These are phyloP conservation scores for Ophioninae sp. DNA, from an alignment of 2,888 invertebrate genomes.

Conservation along the genomic window DNA sequence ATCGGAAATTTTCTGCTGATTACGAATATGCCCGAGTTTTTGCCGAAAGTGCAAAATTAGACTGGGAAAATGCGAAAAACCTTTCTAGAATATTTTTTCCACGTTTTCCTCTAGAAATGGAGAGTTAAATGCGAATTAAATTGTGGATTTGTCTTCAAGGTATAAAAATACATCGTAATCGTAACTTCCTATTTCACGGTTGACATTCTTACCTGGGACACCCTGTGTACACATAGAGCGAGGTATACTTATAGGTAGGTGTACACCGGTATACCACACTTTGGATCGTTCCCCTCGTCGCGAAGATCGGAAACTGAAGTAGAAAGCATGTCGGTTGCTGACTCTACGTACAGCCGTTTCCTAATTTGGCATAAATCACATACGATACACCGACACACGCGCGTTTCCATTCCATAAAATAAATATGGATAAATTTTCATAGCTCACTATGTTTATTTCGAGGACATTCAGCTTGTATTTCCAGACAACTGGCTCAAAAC, in stretches of 20 bases:
- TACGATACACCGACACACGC: background rate
- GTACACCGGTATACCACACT: conserved; percentile 41
- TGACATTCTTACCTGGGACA: no score
- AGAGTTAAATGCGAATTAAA: no score
- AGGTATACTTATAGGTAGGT: conserved; percentile 6
- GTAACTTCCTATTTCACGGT: no score
- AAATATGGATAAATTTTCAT: background rate
- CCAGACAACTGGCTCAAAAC: background rate
- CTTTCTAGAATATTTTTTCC: no score
- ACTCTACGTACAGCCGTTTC: conserved; percentile 15
- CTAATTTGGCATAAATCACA: conserved; percentile 41
- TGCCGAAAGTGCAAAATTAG: no score
- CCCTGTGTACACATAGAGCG: background rate
- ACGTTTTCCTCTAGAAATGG: no score
- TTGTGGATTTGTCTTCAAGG: no score
- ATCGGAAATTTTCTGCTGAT: no score
- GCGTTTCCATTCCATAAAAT: background rate
- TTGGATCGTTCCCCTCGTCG: conserved; percentile 34
- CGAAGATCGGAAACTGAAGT: conserved; percentile 54
- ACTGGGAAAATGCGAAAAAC: no score
- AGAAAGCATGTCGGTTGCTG: conserved; percentile 64
- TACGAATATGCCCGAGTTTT: no score
- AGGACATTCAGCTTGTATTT: background rate
- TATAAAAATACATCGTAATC: no score
- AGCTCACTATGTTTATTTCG: background rate